phyloP scores from a whole-genome alignment of 2,797 vertebrate genomes.

The Ctenopoma multispine region DNA sequence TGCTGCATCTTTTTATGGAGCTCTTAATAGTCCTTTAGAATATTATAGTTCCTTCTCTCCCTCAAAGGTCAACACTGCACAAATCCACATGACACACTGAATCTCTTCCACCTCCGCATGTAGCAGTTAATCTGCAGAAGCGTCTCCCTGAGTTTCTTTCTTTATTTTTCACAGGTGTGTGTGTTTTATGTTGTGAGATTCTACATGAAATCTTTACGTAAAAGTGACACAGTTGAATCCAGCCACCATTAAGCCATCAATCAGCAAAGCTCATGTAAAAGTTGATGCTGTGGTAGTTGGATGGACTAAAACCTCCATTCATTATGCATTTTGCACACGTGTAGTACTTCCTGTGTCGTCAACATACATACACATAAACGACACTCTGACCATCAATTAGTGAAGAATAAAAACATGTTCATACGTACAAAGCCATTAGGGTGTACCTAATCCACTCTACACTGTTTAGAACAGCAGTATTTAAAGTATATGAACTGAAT shows the following conservation, averaged over 20 bases:
- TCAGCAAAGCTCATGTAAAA: no score
- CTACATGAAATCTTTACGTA: no score
- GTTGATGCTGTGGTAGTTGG: background rate
- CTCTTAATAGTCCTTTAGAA: background rate
- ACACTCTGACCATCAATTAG: conserved; percentile 44
- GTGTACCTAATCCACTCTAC: conserved; percentile 9
- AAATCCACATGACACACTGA: background rate
- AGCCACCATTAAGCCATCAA: no score
- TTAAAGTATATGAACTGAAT: background rate
- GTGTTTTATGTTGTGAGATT: no score
- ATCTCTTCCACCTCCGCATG: background rate
- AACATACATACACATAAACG: conserved; percentile 15
- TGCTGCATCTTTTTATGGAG: conserved; percentile 3
- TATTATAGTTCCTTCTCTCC: background rate
- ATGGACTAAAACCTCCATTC: background rate
- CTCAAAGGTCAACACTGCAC: background rate
- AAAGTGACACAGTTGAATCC: no score
- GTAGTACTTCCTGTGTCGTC: conserved; percentile 8
- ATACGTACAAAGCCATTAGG: conserved; percentile 3
- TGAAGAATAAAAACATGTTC: conserved; percentile 38
- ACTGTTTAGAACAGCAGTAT: conserved; percentile 45
- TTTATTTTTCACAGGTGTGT: no score
- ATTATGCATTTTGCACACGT: background rate
- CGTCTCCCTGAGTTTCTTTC: no score
- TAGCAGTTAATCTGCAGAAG: no score